These are phyloP conservation scores for Drosophila tani DNA, from an alignment of 1,140 invertebrate genomes.

Conservation along the genomic window DNA sequence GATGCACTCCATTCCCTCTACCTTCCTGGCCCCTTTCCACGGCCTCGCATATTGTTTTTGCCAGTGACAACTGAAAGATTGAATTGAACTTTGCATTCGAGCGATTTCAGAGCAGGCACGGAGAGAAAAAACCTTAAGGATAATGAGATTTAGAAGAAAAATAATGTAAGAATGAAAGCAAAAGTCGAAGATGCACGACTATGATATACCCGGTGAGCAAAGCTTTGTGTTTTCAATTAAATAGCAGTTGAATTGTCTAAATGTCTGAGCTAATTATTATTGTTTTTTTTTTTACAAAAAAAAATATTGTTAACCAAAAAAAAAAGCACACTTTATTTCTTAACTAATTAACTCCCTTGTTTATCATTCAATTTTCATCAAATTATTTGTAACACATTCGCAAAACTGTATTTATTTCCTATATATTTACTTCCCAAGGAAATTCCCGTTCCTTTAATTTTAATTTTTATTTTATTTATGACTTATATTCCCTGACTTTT, in stretches of 20 bases:
- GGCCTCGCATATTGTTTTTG: slow-evolving; percentile 68
- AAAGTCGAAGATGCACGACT: too few relatives aligned
- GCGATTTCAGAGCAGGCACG: slow-evolving; percentile 24
- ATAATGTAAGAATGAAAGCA: too few relatives aligned
- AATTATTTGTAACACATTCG: neutral
- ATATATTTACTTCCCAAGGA: neutral
- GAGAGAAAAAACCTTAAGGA: neutral
- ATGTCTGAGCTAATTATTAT: too few relatives aligned
- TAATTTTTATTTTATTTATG: neutral
- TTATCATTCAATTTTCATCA: neutral
- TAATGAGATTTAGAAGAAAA: too few relatives aligned
- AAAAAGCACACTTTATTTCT: too few relatives aligned
- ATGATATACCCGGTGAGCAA: too few relatives aligned
- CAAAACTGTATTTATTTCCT: neutral
- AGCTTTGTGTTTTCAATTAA: too few relatives aligned
- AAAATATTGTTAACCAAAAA: too few relatives aligned
- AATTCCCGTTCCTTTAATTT: neutral
- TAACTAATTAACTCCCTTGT: neutral
- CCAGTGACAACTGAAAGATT: slow-evolving; percentile 80
- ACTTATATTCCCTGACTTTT: neutral
- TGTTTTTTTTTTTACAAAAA: too few relatives aligned
- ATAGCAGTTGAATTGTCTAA: too few relatives aligned
- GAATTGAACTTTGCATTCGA: slow-evolving; percentile 76
- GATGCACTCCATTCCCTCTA: slow-evolving; percentile 14
- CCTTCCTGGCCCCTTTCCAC: neutral